phyloP scores from a whole-genome alignment of 2,888 invertebrate genomes.

The Pteria penguin region DNA sequence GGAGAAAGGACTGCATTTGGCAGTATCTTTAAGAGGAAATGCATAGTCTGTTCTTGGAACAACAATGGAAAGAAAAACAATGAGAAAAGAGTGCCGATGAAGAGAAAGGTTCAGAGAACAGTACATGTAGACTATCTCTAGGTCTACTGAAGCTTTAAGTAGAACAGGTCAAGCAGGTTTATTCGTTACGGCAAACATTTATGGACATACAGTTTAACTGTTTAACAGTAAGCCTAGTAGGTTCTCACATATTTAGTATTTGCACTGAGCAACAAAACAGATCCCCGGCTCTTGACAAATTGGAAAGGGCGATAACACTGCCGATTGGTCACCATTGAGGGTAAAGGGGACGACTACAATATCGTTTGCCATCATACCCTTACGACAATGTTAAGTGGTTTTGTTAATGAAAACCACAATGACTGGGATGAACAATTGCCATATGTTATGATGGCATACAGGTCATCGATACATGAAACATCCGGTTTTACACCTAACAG shows the following conservation, averaged over 20 bases:
- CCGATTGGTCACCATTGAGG: neutral
- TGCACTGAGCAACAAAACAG: too few species aligned
- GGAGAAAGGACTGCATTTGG: slow-evolving; percentile 2
- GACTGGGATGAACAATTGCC: too few species aligned
- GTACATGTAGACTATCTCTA: too few species aligned
- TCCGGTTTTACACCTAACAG: slow-evolving; percentile 23
- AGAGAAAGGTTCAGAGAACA: too few species aligned
- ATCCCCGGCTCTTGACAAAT: neutral
- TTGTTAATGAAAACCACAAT: slow-evolving; percentile 31
- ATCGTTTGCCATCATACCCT: slow-evolving; percentile 25
- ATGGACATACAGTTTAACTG: neutral
- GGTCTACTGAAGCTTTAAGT: too few species aligned
- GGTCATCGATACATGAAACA: slow-evolving; percentile 10
- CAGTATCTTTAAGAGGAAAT: slow-evolving; percentile 1
- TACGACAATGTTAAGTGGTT: slow-evolving; percentile 34
- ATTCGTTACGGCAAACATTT: neutral
- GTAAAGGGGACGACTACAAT: neutral
- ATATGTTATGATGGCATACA: slow-evolving; percentile 39
- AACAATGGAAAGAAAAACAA: too few species aligned
- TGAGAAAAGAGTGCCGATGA: too few species aligned
- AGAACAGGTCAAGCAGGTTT: neutral
- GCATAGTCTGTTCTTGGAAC: slow-evolving; percentile 13
- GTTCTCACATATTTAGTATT: neutral
- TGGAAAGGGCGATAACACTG: neutral
- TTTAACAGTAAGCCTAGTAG: neutral